phyloP scores from a whole-genome alignment of 2,888 invertebrate genomes.

The Polyommatus iphigenia region DNA sequence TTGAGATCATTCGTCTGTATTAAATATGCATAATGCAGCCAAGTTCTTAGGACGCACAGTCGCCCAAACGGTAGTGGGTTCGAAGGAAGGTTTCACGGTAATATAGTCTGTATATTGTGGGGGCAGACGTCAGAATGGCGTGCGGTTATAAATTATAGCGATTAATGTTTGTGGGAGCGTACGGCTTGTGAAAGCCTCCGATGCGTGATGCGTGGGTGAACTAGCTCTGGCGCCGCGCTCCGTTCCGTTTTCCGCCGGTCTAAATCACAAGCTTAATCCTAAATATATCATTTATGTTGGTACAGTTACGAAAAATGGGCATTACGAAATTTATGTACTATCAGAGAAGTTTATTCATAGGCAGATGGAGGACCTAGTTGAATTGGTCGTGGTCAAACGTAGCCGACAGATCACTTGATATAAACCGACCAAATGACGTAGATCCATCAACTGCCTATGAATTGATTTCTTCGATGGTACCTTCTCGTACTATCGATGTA shows the following conservation, averaged over 20 bases:
- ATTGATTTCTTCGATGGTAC: background rate
- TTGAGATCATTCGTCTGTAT: conserved; percentile 31
- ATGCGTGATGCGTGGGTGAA: conserved; percentile 72
- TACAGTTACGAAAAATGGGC: background rate
- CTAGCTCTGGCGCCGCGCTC: conserved; percentile 61
- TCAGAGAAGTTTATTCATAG: too few species aligned
- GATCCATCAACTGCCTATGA: too few species aligned
- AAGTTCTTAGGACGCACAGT: conserved; percentile 36
- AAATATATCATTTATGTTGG: conserved; percentile 2
- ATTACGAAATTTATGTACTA: background rate
- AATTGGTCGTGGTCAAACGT: too few species aligned
- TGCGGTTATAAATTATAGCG: conserved; percentile 45
- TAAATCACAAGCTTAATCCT: conserved; percentile 40
- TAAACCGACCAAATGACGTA: too few species aligned
- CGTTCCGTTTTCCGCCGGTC: conserved; percentile 43
- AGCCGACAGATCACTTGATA: too few species aligned
- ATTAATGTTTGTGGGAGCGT: conserved; percentile 48
- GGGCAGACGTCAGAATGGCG: conserved; percentile 41
- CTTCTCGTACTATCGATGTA: background rate
- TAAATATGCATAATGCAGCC: conserved; percentile 43
- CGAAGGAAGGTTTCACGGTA: conserved; percentile 36
- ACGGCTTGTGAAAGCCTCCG: conserved; percentile 73
- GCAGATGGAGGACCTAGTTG: too few species aligned
- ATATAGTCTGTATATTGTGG: conserved; percentile 41
- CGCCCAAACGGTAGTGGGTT: conserved; percentile 29